Conservation (phyloP, 1,140 invertebrate species). For the Drosophila paulistorum region DNA sequence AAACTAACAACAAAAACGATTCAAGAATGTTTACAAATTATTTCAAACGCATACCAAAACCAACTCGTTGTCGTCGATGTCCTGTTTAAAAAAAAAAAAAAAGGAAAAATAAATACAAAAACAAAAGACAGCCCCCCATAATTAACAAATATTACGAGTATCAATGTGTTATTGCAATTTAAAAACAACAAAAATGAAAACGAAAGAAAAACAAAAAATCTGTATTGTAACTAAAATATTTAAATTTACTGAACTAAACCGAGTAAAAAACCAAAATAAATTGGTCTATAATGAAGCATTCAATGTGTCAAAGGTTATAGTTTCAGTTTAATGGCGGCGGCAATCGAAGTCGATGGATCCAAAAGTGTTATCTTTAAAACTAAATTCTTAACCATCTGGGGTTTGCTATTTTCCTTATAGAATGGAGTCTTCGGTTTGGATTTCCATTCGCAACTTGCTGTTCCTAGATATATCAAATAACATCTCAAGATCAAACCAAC, state of each 20-base stretch:
- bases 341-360: too few species aligned
- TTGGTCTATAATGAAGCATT: conserved; percentile 59
- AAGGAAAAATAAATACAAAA: background rate
- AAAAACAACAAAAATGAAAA: conserved; percentile 8
- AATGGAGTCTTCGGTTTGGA: too few species aligned
- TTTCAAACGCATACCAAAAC: conserved; percentile 49
- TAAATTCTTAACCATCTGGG: too few species aligned
- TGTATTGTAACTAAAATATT: conserved; percentile 56
- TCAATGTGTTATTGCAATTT: conserved; percentile 53
- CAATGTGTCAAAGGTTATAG: too few species aligned
- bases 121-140: background rate
- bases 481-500: too few species aligned
- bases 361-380: background rate
- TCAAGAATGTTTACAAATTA: conserved; percentile 67
- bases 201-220: conserved; percentile 22
- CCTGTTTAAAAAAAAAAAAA: conserved; percentile 54
- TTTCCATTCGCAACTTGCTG: background rate
- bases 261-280: conserved; percentile 57
- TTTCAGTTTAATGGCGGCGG: too few species aligned
- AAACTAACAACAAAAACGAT: conserved; percentile 39
- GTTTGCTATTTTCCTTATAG: too few species aligned
- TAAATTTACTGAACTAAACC: conserved; percentile 60
- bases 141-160: conserved; percentile 48
- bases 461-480: background rate
- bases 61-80: conserved; percentile 35